Evolutionary conservation across 2,113 vertebrate species (phyloP).

Genomic region (Alouatta palliata): DNA sequence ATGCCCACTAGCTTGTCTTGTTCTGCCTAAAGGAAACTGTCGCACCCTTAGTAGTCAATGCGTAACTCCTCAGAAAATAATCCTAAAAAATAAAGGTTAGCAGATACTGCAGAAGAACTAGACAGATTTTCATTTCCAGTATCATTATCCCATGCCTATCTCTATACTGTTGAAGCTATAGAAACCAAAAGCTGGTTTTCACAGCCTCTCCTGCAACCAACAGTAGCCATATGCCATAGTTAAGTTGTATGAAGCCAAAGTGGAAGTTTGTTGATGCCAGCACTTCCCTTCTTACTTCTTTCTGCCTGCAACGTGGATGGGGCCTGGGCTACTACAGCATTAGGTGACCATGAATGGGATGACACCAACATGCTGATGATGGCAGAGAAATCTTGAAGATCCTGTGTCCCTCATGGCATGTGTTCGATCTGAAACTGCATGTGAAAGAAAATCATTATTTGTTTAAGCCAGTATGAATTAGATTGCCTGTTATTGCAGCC

Average conservation of each 20-base stretch:
- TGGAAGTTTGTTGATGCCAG: not conserved
- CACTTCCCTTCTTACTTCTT: not conserved
- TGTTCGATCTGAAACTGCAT: not conserved
- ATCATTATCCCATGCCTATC: not conserved
- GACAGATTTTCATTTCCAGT: not conserved
- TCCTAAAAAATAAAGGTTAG: not conserved
- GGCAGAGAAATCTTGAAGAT: not conserved
- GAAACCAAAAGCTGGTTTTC: not conserved
- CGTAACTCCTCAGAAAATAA: not conserved
- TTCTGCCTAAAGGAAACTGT: not conserved
- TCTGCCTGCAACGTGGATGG: not conserved
- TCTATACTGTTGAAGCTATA: not conserved
- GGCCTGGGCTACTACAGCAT: not conserved
- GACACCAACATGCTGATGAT: not conserved
- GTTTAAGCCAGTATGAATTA: not conserved
- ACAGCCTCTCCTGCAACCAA: not conserved
- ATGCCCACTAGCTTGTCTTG: not conserved
- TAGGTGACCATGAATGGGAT: not conserved
- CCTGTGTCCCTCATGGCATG: no score
- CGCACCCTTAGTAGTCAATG: not conserved
- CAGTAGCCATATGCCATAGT: not conserved
- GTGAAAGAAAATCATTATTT: not conserved
- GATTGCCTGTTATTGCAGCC: not conserved
- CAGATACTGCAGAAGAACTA: not conserved
- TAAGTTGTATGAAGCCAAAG: not conserved